Evolutionary conservation across 2,113 vertebrate genomes (phyloP), one percentile per base, ranked within the genome.

Genomic region (Phrynosoma blainvillii): DNA sequence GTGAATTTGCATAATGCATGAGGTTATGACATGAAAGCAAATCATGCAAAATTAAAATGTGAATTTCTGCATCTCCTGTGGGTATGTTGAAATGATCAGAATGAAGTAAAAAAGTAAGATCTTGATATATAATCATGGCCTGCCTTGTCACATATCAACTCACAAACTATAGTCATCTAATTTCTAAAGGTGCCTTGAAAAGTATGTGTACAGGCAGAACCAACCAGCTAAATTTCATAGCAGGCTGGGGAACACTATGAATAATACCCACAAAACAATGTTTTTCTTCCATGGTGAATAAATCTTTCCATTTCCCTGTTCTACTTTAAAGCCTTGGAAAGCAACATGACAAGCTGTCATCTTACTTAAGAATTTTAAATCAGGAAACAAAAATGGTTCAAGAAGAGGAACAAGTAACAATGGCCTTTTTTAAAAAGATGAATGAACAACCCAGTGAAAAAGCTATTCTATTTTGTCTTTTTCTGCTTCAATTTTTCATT

Each of bases 321-420:
- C 25, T 9, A 6, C 74, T 90, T 86, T 36, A 74, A 92, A 91
- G 36, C 36, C 89, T 91, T 40, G 88, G 79, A 89, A 85, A 86
- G n/a, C 1, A 80, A 84, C 59, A 42, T 0, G 0, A 83, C 78
- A 88, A 90, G 32, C 84, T 25, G 18, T 87, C 56, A 30, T 62
- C 52, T 27, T 85, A 70, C n/a, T 71, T 54, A 84, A 65, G 23
- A 11, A 56, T 73, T 88, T 82, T 76, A 87, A 89, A 23, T n/a
- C 84, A 79, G 87, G 70, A 92, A 93, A 88, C 0, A 0, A 66
- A 84, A 20, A 13, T 54, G 76, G 90, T 82, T 92, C 73, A 84
- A 88, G 87, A 88, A n/a, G 77, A 70, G 84, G 93, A 81, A 90
- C 74, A 89, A 82, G 86, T 66, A 90, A 93, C 73, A 93, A 89